A percentile compares a stretch with the other conserved stretches of the same genome.
phyloP scores from a whole-genome alignment of 2,797 vertebrate genomes.

The Crax fasciolata region DNA sequence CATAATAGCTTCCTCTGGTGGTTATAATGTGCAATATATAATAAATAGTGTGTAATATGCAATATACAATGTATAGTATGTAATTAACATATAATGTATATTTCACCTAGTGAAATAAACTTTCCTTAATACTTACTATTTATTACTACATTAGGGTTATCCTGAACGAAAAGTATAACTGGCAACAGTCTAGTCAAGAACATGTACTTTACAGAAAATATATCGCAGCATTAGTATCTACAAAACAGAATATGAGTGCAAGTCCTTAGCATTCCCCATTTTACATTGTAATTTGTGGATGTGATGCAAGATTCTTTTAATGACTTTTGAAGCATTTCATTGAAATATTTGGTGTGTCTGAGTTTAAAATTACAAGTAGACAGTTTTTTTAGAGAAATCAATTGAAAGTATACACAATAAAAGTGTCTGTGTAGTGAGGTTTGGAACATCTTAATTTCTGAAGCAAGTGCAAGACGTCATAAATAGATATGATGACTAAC shows the following conservation, averaged over 20 bases:
- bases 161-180: neutral
- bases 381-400: neutral
- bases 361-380: neutral
- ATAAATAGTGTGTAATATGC: too few relatives aligned
- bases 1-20: neutral
- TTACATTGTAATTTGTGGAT: neutral
- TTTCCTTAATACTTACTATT: neutral
- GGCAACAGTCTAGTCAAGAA: neutral
- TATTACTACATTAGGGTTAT: neutral
- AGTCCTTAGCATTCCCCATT: neutral
- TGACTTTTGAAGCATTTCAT: neutral
- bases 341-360: neutral
- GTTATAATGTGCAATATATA: neutral
- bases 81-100: too few relatives aligned
- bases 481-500: neutral
- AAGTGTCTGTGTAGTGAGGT: neutral
- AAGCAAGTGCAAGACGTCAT: neutral
- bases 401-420: neutral
- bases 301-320: neutral
- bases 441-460: neutral
- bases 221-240: neutral
- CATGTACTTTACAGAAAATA: neutral
- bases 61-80: too few relatives aligned
- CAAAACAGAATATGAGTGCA: neutral
- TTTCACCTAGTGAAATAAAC: neutral